Evolutionary conservation across 2,888 invertebrate species (phyloP).

Genomic region (Miltochrista miniata): DNA sequence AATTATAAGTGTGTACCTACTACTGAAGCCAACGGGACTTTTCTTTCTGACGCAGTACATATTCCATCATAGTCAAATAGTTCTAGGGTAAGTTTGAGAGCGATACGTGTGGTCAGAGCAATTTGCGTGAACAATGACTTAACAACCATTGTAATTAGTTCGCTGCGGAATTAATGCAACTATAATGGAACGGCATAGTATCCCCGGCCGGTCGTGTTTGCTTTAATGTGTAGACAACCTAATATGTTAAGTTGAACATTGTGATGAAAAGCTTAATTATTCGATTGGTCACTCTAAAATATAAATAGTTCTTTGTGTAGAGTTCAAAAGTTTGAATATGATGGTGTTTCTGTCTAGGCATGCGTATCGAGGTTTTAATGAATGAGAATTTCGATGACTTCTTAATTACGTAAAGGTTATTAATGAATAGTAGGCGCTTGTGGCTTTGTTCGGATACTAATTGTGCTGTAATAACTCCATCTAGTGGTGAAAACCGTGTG

Average conservation of each 20-base stretch:
- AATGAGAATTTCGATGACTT: no score
- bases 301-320: not conserved
- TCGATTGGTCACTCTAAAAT: no score
- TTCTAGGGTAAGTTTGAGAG: conserved; percentile 35
- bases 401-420: no score
- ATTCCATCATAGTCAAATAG: conserved; percentile 23
- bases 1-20: no score
- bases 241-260: conserved; percentile 14
- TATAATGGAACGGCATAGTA: conserved; percentile 39
- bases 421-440: no score
- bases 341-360: no score
- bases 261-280: conserved; percentile 1
- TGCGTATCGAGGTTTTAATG: no score
- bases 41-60: no score
- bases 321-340: not conserved
- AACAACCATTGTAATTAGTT: conserved; percentile 50
- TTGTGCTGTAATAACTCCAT: no score
- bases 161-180: conserved; percentile 45
- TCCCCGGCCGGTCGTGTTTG: conserved; percentile 29
- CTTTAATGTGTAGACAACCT: conserved; percentile 25
- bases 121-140: conserved; percentile 51
- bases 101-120: conserved; percentile 45
- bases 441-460: no score
- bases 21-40: no score
- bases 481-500: no score